Conservation (phyloP, 2,888 invertebrate species). For the Leptopterna dolabrata region DNA sequence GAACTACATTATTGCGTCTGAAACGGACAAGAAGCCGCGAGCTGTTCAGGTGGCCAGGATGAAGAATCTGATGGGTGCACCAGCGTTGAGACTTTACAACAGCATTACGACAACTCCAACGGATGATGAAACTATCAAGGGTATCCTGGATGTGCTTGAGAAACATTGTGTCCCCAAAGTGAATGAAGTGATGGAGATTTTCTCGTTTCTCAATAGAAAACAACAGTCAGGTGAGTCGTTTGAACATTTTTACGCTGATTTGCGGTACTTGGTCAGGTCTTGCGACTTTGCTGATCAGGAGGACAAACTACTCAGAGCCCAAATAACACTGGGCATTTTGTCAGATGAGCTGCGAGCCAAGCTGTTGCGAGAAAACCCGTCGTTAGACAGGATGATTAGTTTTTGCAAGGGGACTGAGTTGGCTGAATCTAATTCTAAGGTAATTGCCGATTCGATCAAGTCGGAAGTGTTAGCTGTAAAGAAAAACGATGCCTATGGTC, state of each 20-base stretch:
- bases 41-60: slow-evolving; percentile 54
- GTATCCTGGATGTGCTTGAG: slow-evolving; percentile 55
- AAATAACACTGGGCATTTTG: neutral
- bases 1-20: slow-evolving; percentile 43
- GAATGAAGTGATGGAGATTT: slow-evolving; percentile 56
- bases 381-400: no score
- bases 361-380: neutral
- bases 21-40: slow-evolving; percentile 50
- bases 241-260: slow-evolving; percentile 56
- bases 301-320: neutral
- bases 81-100: slow-evolving; percentile 27
- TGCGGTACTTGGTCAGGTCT: neutral
- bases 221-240: slow-evolving; percentile 51
- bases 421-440: neutral
- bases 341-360: neutral
- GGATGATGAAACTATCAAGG: neutral
- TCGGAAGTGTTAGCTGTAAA: no score
- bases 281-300: neutral
- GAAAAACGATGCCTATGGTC: no score
- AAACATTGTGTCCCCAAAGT: no score
- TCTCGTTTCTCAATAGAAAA: slow-evolving; percentile 51
- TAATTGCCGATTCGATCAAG: no score
- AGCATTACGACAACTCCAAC: neutral
- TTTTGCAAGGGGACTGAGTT: neutral
- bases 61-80: no score